Conservation (phyloP, 2,888 invertebrate genomes). For the Reticulitermes lucifugus region DNA sequence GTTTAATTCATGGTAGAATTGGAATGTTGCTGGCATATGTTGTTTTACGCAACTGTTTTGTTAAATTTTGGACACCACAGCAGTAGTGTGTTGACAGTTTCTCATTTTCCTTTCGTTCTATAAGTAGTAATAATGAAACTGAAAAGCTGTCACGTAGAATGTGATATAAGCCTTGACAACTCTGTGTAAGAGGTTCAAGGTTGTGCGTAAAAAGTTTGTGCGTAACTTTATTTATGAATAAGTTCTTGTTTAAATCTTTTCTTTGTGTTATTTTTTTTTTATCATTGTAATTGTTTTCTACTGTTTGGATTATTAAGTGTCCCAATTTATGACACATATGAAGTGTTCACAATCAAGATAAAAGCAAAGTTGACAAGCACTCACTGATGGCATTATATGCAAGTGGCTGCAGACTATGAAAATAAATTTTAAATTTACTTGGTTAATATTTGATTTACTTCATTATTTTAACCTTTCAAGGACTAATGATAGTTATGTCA, state of each 20-base stretch:
- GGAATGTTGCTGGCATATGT: neutral
- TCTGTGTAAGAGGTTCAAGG: neutral
- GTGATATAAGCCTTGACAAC: constrained; percentile 3
- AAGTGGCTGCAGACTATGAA: too few relatives aligned
- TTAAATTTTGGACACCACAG: neutral
- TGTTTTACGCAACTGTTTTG: neutral
- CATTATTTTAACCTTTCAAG: too few relatives aligned
- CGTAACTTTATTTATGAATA: neutral
- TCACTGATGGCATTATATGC: too few relatives aligned
- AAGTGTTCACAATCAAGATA: too few relatives aligned
- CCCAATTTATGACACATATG: too few relatives aligned
- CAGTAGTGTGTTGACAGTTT: neutral
- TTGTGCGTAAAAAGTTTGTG: constrained; percentile 14
- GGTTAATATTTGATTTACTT: too few relatives aligned
- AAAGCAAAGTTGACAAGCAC: too few relatives aligned
- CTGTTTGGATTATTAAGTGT: too few relatives aligned
- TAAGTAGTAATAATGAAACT: neutral
- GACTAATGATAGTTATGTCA: too few relatives aligned
- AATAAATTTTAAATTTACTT: too few relatives aligned
- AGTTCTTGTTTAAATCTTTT: neutral
- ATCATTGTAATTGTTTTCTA: too few relatives aligned
- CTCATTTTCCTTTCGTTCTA: neutral
- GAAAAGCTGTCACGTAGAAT: neutral
- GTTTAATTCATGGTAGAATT: neutral
- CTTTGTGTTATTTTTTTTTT: neutral